phyloP scores from a whole-genome alignment of 35 echinoderm and acorn worm genomes.

The Ptychodera flava region DNA sequence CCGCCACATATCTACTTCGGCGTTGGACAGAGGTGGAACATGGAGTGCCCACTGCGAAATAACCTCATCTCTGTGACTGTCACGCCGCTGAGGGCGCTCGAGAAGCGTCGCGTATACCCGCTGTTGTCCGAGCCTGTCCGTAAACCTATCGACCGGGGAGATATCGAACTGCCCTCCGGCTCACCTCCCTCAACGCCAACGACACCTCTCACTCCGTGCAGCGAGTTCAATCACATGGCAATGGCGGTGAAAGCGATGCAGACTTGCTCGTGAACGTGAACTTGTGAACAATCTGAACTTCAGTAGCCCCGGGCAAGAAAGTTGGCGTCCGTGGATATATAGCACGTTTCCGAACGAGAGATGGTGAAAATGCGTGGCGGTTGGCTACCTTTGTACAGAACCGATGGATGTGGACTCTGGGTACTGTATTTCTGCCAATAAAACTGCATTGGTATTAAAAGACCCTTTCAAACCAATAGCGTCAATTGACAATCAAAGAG shows the following conservation, averaged over 20 bases:
- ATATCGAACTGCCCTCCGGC: not conserved
- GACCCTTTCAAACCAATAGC: too few relatives aligned
- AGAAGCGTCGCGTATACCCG: not conserved
- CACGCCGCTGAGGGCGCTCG: not conserved
- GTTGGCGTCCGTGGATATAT: too few relatives aligned
- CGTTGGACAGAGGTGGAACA: not conserved
- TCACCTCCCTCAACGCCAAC: not conserved
- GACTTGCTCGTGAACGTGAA: too few relatives aligned
- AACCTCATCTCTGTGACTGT: not conserved
- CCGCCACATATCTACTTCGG: not conserved
- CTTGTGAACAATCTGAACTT: too few relatives aligned
- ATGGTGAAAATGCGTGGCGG: too few relatives aligned
- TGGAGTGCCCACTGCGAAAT: not conserved
- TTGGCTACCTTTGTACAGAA: too few relatives aligned
- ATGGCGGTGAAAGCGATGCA: not conserved
- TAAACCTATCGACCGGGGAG: not conserved
- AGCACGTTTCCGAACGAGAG: too few relatives aligned
- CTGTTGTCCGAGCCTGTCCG: not conserved
- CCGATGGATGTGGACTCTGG: too few relatives aligned
- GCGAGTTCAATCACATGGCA: not conserved
- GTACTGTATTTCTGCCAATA: too few relatives aligned
- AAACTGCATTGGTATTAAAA: too few relatives aligned
- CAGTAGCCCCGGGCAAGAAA: too few relatives aligned
- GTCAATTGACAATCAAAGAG: too few relatives aligned
- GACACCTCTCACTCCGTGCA: not conserved